phyloP scores from a whole-genome alignment of 2,888 invertebrate genomes.

The Rapana venosa region DNA sequence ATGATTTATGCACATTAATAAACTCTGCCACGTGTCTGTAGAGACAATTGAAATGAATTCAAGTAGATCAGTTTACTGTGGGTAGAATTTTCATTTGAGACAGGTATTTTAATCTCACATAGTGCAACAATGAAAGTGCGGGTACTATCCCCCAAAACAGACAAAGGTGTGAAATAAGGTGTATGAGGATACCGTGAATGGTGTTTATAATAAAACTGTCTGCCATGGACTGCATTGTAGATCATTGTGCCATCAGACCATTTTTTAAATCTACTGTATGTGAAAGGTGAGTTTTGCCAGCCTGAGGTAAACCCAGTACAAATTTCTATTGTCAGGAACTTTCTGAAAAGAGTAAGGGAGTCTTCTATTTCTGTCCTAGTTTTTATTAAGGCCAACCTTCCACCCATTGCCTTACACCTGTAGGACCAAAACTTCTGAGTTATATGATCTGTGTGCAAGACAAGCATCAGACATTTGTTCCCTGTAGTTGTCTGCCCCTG shows the following conservation, averaged over 20 bases:
- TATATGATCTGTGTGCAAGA: neutral
- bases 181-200: neutral
- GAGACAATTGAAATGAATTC: neutral
- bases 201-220: no score
- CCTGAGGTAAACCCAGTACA: neutral
- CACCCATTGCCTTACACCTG: neutral
- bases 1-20: neutral
- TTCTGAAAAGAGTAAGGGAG: neutral
- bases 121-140: neutral
- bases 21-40: neutral
- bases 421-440: neutral
- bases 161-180: neutral
- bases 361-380: neutral
- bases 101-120: neutral
- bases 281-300: neutral
- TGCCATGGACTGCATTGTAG: neutral
- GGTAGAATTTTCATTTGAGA: neutral
- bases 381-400: neutral
- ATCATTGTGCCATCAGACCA: neutral
- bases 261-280: neutral
- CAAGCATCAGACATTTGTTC: neutral
- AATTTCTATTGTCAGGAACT: neutral
- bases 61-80: neutral
- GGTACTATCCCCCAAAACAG: neutral
- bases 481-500: neutral